Percentiles rank a stretch among this genome's conserved stretches.
These are phyloP conservation scores for Pomacea canaliculata DNA, from an alignment of 2,888 invertebrate species.

Conservation along the genomic window DNA sequence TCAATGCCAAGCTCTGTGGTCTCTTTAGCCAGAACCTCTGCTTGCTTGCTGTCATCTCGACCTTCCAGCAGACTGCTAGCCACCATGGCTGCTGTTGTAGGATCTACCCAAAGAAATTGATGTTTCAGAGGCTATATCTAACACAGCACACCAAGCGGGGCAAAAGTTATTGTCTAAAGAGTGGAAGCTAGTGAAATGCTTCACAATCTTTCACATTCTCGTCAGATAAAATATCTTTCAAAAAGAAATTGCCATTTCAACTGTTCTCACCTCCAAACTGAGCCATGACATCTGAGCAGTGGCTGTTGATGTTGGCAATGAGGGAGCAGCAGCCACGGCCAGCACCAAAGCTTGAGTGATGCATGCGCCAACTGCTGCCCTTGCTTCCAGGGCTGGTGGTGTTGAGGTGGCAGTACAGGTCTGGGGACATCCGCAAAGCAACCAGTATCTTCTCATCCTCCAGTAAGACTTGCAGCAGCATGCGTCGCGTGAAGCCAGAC, in stretches of 20 bases:
- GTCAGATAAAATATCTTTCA: neutral
- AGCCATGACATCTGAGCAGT: conserved; percentile 80
- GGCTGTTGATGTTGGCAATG: conserved; percentile 81
- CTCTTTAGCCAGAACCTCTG: conserved; percentile 54
- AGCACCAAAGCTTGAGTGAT: conserved; percentile 81
- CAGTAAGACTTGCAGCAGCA: conserved; percentile 86
- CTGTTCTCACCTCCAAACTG: conserved; percentile 70
- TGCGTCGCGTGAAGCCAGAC: conserved; percentile 87
- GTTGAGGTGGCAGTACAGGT: conserved; percentile 44
- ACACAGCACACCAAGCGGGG: neutral
- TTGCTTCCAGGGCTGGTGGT: conserved; percentile 19
- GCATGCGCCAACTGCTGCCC: conserved; percentile 39
- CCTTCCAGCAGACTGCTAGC: conserved; percentile 46
- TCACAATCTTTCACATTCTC: neutral
- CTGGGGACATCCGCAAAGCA: conserved; percentile 73
- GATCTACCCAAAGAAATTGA: conserved; percentile 1
- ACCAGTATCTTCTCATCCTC: conserved; percentile 88
- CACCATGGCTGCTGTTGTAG: conserved; percentile 17
- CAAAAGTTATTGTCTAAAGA: neutral
- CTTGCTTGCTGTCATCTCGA: conserved; percentile 31
- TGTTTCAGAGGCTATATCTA: neutral
- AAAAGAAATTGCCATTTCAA: neutral
- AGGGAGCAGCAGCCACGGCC: conserved; percentile 81
- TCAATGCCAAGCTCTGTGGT: conserved; percentile 66
- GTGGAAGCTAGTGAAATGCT: neutral